Base-by-base conservation (phyloP, 2,113 vertebrate genomes). In the Cheirogaleus medius region DNA sequence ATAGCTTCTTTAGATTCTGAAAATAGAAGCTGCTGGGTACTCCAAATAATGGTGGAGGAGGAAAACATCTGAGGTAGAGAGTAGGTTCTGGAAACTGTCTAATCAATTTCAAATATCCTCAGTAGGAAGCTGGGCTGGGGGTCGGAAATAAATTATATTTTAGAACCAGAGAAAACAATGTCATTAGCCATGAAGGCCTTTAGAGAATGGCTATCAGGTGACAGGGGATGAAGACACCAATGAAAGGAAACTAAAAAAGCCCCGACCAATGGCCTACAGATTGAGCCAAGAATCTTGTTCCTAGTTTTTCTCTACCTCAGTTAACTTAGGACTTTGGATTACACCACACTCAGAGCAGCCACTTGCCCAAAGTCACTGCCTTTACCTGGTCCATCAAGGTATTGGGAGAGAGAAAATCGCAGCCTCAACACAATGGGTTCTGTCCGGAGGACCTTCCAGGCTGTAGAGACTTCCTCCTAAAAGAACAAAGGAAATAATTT, bases 321-420 rank as follows among this genome's bases (percentile, higher is more conserved):
- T 71, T 89, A 90, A 64, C 42, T 52, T 21, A 93, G n/a, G 29
- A 63, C n/a, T 81, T 52, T 93, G 44, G 34, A 92, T 76, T 74
- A 95, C 47, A 87, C 3, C 83, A 88, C 2, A 96, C 32, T 42
- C 15, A 82, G 54, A 85, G n/a, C 25, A 74, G 25, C 42, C 23
- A 49, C 0, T 0, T n/a, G 12, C 47, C 77, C 68, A 0, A 92
- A 93, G 0, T 90, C 0, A 49, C 42, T 60, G 54, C 92, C 96
- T 99, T 99, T 98, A 99, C 99, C 99, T 13, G 99, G 99, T 98
- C 99, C 99, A 99, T 99, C 99, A 88, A 99, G 99, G 98, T 99
- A 99, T 98, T 99, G 99, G 82, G 99, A 99, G 88, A 99, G 99
- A 97, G 99, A 99, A 99, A 99, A 99, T 95, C 99, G 99, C 83